Percentiles rank a stretch among this genome's conserved stretches.
Conservation (phyloP, 2,797 vertebrate species). For the Acropternis orthonyx region DNA sequence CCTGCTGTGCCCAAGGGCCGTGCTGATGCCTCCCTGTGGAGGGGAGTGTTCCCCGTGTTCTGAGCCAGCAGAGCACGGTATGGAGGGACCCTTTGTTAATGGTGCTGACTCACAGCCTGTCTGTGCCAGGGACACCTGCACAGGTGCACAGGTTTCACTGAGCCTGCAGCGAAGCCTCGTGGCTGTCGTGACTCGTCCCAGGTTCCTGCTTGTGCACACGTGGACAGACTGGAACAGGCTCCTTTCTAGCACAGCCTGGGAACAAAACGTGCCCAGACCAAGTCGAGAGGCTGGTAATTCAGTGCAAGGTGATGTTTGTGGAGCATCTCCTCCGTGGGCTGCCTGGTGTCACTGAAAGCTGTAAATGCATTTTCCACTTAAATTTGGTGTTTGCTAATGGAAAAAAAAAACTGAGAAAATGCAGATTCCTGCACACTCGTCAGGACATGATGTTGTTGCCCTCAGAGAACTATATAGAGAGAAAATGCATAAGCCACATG, state of each 20-base stretch:
- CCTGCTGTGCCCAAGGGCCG: neutral
- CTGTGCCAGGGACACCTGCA: fast-evolving
- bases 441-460: neutral
- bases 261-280: neutral
- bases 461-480: neutral
- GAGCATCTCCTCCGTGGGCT: neutral
- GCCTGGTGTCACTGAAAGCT: neutral
- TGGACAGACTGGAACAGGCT: neutral
- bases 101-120: neutral
- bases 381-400: neutral
- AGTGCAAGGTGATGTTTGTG: neutral
- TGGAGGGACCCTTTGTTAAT: neutral
- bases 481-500: fast-evolving
- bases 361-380: neutral
- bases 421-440: neutral
- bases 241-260: neutral
- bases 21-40: neutral
- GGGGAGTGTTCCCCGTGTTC: neutral
- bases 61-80: neutral
- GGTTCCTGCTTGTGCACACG: neutral
- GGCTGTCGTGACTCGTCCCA: neutral
- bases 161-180: neutral
- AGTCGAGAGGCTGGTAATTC: neutral
- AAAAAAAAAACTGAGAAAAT: neutral
- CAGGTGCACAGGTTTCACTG: neutral